Base-by-base conservation (phyloP, 2,888 invertebrate genomes). In the Amphipoea lucens region DNA sequence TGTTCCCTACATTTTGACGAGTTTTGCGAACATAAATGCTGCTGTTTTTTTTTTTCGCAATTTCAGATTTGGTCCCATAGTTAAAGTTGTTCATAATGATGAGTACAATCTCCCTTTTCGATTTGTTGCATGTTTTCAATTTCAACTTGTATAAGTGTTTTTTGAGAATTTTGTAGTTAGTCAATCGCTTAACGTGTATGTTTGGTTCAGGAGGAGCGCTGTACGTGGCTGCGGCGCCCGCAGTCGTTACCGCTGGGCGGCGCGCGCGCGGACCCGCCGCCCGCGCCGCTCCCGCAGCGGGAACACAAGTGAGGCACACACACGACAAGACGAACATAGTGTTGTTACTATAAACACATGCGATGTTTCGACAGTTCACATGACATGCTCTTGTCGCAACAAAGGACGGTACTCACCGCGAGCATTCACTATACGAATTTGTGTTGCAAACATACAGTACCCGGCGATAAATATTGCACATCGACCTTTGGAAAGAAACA, bases 181-280 rank as follows among this genome's bases (percentile, higher is more conserved):
- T 4, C 0, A 42, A 29, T 23, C 4, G 4, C 17, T 12, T 57
- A n/a, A 17, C 7, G 7, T 68, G 45, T 17, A 14, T 17, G 45
- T 62, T 6, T 36, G 57, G 36, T 51, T 12, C 81, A 96, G 96
- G 96, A 97, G 91, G 96, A 97, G 85, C 94, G 96, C 1, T 91
- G 94, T 76, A 92, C 92, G 40, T 96, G 96, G 96, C 87, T 96
- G 84, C 92, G 93, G 54, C 91, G 96, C 36, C 96, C 96, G 68
- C 96, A 96, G 90, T 94, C 96, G 2, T 87, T 96, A 62, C 92
- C 95, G 45, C 91, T 96, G 70, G 74, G 89, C 20, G 86, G 87
- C 66, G 90, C 76, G 83, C 62, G 84, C 89, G 63, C 87, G 23
- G 42, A 84, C 12, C 62, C 45, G 51, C 71, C 78, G 0, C 48